These are phyloP conservation scores for Polia nebulosa DNA, from an alignment of 2,888 invertebrate genomes.

Conservation along the genomic window DNA sequence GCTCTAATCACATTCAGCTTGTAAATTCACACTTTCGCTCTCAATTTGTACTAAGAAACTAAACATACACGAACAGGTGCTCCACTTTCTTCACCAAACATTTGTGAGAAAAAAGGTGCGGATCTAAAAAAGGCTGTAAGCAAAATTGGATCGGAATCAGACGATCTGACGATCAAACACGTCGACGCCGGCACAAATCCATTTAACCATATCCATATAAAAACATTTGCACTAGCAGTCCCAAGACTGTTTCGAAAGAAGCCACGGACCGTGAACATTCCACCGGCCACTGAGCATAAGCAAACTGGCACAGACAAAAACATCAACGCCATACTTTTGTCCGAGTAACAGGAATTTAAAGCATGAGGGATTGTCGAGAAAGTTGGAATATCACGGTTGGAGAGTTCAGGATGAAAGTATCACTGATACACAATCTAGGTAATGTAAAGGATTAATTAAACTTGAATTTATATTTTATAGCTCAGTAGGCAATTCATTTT, in stretches of 20 bases:
- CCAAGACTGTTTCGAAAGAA: slow-evolving; percentile 89
- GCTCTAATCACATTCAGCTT: slow-evolving; percentile 41
- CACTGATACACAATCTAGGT: neutral
- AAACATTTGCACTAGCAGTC: slow-evolving; percentile 89
- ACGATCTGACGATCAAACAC: slow-evolving; percentile 73
- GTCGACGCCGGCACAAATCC: slow-evolving; percentile 78
- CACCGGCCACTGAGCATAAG: slow-evolving; percentile 84
- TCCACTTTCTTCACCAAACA: slow-evolving; percentile 49
- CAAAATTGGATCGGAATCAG: slow-evolving; percentile 66
- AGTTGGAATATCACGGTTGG: slow-evolving; percentile 50
- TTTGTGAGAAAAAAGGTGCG: slow-evolving; percentile 38
- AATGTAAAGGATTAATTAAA: neutral
- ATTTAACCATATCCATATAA: slow-evolving; percentile 83
- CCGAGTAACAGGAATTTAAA: slow-evolving; percentile 75
- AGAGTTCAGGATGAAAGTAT: slow-evolving; percentile 29
- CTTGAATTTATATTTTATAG: too few species aligned
- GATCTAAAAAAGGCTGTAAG: slow-evolving; percentile 52
- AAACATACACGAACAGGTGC: slow-evolving; percentile 47
- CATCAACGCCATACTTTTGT: slow-evolving; percentile 79
- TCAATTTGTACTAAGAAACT: slow-evolving; percentile 38
- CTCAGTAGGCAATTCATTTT: neutral
- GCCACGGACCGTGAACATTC: slow-evolving; percentile 89
- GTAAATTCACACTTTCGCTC: slow-evolving; percentile 53
- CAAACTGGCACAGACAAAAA: slow-evolving; percentile 84
- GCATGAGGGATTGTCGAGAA: slow-evolving; percentile 59